Evolutionary conservation across 2,888 invertebrate species (phyloP), one percentile per base, ranked within the genome.

Genomic region (Mamestra brassicae): DNA sequence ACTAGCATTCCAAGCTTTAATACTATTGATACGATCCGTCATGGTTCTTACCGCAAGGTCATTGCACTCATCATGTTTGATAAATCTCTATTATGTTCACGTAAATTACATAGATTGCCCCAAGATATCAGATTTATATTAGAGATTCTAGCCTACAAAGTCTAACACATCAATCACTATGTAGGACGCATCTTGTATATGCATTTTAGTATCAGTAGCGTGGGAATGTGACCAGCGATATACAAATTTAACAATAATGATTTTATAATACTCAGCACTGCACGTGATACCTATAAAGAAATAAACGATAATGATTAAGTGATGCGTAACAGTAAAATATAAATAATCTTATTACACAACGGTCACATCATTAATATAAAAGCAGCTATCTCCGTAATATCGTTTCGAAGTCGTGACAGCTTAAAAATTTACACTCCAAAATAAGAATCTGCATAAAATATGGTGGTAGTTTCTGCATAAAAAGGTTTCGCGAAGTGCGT

Each of bases 11-110:
- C 76, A 74, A 74, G 74, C 81, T 78, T 80, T 77, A 79, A 68
- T 80, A 85, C 73, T 89, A 89, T 90, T 89, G 89, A 88, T 91
- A 90, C 81, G 71, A 92, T 92, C 89, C 90, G 89, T 91, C 89
- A 91, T 88, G 90, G 89, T 85, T 81, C 74, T 73, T 75, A 78
- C 72, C 17, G 70, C 89, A 93, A 93, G 92, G 93, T 92, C 89
- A 86, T 73, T 89, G 87, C 85, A 88, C 89, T 82, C 87, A 89
- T 89, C 83, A 78, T 64, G 64, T 68, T 78, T 76, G 76, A 85
- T 84, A 77, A 58, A 78, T 84, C 83, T 85, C 72, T 77, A 67
- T 74, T 74, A 81, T 74, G 75, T 75, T 80, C 66, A 64, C 62
- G 74, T 83, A 78, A 83, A 85, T 82, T 78, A 74, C 74, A 55